These are phyloP conservation scores for Agriopis aurantiaria DNA, from an alignment of 2,888 invertebrate genomes.

Conservation along the genomic window DNA sequence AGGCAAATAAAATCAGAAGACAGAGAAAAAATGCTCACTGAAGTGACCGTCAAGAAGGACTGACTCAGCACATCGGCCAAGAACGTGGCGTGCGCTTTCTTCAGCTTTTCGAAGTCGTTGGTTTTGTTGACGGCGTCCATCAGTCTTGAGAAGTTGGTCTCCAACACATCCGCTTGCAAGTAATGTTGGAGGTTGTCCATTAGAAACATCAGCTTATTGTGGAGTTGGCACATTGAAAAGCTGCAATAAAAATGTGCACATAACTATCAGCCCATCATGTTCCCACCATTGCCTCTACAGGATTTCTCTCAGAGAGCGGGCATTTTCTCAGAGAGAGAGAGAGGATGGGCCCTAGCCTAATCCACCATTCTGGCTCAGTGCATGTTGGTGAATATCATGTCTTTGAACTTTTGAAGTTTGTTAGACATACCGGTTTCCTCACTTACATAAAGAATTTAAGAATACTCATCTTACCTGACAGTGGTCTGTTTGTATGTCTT, in stretches of 20 bases:
- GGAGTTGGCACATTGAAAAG: conserved; percentile 89
- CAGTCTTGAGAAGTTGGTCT: conserved; percentile 93
- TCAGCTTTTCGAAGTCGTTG: conserved; percentile 94
- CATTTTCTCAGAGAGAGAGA: too few species aligned
- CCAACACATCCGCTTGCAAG: conserved; percentile 96
- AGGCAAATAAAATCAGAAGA: too few species aligned
- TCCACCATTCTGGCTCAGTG: too few species aligned
- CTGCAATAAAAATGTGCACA: conserved; percentile 57
- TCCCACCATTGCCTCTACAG: too few species aligned
- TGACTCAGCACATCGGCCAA: conserved; percentile 93
- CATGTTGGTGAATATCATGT: too few species aligned
- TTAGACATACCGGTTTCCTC: too few species aligned
- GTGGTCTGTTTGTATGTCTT: conserved; percentile 88
- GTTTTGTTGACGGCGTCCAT: conserved; percentile 91
- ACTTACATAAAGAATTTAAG: neutral
- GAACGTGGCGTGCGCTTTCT: conserved; percentile 93
- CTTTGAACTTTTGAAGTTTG: too few species aligned
- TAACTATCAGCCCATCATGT: neutral
- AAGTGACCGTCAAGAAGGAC: conserved; percentile 90
- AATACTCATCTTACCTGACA: conserved; percentile 56
- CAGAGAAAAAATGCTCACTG: conserved; percentile 69
- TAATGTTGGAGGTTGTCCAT: conserved; percentile 97
- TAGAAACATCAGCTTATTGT: conserved; percentile 95
- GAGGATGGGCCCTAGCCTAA: too few species aligned
- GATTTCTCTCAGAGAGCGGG: too few species aligned